These are phyloP conservation scores for Heterocephalus glaber DNA, from an alignment of 2,113 vertebrate species.

Conservation along the genomic window DNA sequence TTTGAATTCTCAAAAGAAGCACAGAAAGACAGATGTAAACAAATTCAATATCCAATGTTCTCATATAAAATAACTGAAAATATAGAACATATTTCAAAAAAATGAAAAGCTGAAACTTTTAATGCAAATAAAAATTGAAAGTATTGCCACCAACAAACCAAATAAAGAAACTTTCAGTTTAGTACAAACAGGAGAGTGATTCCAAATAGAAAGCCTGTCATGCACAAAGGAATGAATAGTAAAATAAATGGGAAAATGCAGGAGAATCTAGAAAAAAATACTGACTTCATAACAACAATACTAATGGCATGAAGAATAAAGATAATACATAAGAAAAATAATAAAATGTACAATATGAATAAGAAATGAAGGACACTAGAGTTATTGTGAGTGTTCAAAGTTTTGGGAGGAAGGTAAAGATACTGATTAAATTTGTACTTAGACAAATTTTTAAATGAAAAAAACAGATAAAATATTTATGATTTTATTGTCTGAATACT, in stretches of 20 bases:
- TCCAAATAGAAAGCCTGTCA: neutral
- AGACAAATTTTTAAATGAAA: neutral
- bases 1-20: neutral
- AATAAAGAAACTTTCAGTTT: neutral
- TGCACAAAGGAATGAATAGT: neutral
- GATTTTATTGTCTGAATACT: neutral
- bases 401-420: neutral
- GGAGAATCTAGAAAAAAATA: neutral
- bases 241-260: neutral
- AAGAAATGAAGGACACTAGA: neutral
- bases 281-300: neutral
- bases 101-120: neutral
- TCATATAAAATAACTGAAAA: neutral
- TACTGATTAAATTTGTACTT: neutral
- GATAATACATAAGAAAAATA: neutral
- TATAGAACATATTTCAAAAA: neutral
- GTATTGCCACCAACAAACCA: neutral
- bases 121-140: neutral
- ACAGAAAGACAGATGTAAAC: neutral
- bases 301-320: neutral
- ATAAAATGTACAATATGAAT: neutral
- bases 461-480: neutral
- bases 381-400: too few relatives aligned
- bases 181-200: neutral
- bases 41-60: neutral